Percentiles rank a stretch among this genome's conserved stretches.
Conservation (phyloP, 2,888 invertebrate species). For the Anarsia innoxiella region DNA sequence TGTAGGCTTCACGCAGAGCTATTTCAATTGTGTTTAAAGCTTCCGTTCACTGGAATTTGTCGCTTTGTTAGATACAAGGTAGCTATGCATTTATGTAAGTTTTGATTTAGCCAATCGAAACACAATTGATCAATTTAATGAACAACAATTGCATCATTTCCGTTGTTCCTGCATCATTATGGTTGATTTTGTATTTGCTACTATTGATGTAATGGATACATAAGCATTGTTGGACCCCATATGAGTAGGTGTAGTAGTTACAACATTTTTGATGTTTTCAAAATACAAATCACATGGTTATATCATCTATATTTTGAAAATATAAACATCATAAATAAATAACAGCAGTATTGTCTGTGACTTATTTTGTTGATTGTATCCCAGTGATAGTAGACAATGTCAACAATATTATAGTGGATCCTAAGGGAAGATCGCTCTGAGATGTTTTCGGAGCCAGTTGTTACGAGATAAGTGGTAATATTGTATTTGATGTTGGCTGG, state of each 20-base stretch:
- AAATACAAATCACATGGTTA: too few species aligned
- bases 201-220: too few species aligned
- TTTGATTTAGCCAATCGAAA: constrained; percentile 20
- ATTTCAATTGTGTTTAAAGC: constrained; percentile 37
- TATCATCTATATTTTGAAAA: too few species aligned
- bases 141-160: constrained; percentile 37
- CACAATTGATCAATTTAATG: constrained; percentile 29
- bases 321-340: too few species aligned
- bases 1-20: constrained; percentile 38
- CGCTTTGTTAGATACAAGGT: constrained; percentile 25
- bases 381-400: constrained; percentile 47
- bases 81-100: constrained; percentile 19
- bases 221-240: too few species aligned
- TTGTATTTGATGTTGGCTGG: constrained; percentile 62
- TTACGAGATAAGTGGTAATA: constrained; percentile 71
- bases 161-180: constrained; percentile 26
- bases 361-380: constrained; percentile 40
- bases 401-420: constrained; percentile 46
- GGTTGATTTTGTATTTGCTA: too few species aligned
- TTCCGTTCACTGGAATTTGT: constrained; percentile 43
- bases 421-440: constrained; percentile 44
- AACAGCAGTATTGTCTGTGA: too few species aligned
- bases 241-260: too few species aligned
- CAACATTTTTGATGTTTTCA: too few species aligned
- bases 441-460: constrained; percentile 61